These are phyloP conservation scores for Tursiops truncatus DNA, from an alignment of 2,113 vertebrate genomes.

Conservation along the genomic window DNA sequence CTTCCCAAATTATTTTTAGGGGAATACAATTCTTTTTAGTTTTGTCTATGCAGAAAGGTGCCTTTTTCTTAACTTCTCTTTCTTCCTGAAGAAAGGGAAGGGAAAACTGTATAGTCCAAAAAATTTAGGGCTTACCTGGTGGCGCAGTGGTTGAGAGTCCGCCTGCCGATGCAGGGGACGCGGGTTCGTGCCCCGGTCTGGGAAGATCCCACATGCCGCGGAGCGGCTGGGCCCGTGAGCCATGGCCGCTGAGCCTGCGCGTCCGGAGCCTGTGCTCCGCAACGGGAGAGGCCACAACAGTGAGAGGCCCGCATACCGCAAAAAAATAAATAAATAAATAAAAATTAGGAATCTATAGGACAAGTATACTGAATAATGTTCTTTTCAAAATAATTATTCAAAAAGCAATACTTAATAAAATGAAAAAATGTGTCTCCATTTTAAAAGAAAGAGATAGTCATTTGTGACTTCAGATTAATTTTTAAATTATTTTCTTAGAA, in stretches of 20 bases:
- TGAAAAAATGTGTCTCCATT: background rate
- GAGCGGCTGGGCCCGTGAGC: no score
- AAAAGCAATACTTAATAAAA: background rate
- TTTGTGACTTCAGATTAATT: constrained; percentile 37
- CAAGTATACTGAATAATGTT: background rate
- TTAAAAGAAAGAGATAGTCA: background rate
- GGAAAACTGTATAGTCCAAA: background rate
- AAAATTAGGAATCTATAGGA: background rate
- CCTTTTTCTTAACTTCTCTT: background rate
- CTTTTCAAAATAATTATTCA: constrained; percentile 39
- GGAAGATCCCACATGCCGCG: no score
- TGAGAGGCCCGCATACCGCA: no score
- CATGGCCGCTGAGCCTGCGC: no score
- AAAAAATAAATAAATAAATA: no score
- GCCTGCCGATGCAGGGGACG: no score
- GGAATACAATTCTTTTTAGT: background rate
- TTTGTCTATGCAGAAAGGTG: background rate
- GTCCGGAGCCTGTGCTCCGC: no score
- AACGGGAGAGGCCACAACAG: no score
- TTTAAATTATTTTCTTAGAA: constrained; percentile 25
- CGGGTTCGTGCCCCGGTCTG: no score
- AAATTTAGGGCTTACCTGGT: background rate
- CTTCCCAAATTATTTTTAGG: background rate
- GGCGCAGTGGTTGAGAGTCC: no score
- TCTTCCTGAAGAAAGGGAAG: background rate